These are phyloP conservation scores for Synanceia verrucosa DNA, from an alignment of 2,797 vertebrate genomes.

Conservation along the genomic window DNA sequence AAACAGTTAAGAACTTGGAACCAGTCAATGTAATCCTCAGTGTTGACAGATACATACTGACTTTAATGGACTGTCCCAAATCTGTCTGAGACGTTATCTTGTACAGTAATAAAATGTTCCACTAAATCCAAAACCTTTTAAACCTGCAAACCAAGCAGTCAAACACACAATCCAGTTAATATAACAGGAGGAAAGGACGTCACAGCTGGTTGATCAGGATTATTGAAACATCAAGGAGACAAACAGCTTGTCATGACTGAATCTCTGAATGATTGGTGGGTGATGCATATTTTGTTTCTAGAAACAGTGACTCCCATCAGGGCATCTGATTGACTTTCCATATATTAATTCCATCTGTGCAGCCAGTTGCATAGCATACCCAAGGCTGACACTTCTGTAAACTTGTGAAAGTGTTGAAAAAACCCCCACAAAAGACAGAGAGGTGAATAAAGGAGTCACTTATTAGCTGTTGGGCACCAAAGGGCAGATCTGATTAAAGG, in stretches of 20 bases:
- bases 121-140: neutral
- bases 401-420: conserved; percentile 41
- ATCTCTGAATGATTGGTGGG: conserved; percentile 19
- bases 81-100: neutral
- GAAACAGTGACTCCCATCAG: conserved; percentile 33
- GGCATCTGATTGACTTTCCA: conserved; percentile 53
- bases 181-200: neutral
- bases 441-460: conserved; percentile 56
- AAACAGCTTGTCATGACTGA: conserved; percentile 3
- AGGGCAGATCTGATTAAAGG: conserved; percentile 57
- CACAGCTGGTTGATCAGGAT: neutral
- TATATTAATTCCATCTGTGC: conserved; percentile 50
- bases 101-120: neutral
- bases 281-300: neutral
- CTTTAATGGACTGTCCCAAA: neutral
- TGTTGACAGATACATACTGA: neutral
- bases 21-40: neutral
- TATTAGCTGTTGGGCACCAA: conserved; percentile 56
- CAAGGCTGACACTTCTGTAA: conserved; percentile 15
- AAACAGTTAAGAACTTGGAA: neutral
- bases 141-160: neutral
- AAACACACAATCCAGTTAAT: neutral
- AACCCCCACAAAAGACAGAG: conserved; percentile 48
- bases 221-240: conserved; percentile 8
- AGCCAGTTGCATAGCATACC: conserved; percentile 1